Evolutionary conservation across 2,888 invertebrate species (phyloP).

Genomic region (Nasonia oneida): DNA sequence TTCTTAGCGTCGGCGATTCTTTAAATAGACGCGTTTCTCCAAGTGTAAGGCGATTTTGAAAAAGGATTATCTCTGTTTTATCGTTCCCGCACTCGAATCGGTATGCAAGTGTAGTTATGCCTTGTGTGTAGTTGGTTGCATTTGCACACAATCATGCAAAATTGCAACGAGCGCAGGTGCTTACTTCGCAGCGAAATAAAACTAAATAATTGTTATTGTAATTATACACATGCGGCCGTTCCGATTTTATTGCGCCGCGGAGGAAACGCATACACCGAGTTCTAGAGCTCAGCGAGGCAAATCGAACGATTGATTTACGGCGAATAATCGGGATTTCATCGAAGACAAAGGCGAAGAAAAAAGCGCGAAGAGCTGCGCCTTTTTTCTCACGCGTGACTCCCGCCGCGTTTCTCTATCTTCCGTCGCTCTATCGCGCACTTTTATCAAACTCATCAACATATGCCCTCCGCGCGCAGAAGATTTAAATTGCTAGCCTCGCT

Average conservation of each 20-base stretch:
- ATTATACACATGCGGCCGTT: not conserved
- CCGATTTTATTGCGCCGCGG: not conserved
- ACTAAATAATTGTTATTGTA: not conserved
- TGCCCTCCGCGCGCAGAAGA: constrained; percentile 20
- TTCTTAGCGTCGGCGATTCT: not conserved
- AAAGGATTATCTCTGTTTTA: not conserved
- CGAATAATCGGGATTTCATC: constrained; percentile 16
- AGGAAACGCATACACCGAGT: not conserved
- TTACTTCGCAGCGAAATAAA: not conserved
- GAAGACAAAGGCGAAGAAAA: constrained; percentile 21
- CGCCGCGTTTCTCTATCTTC: constrained; percentile 3
- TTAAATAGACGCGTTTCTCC: constrained; percentile 1
- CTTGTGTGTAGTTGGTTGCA: not conserved
- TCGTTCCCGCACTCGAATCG: not conserved
- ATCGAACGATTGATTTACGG: constrained; percentile 23
- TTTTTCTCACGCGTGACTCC: constrained; percentile 54
- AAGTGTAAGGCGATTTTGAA: not conserved
- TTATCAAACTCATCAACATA: not conserved
- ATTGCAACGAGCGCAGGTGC: not conserved
- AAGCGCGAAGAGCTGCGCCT: not conserved
- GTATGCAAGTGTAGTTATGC: not conserved
- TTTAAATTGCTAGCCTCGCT: constrained; percentile 37
- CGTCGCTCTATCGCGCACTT: not conserved
- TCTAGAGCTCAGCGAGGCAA: not conserved
- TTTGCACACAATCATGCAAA: not conserved